A percentile compares a stretch with the other conserved stretches of the same genome.
Conservation (phyloP, 2,797 vertebrate genomes). For the Peromyscus nudipes region DNA sequence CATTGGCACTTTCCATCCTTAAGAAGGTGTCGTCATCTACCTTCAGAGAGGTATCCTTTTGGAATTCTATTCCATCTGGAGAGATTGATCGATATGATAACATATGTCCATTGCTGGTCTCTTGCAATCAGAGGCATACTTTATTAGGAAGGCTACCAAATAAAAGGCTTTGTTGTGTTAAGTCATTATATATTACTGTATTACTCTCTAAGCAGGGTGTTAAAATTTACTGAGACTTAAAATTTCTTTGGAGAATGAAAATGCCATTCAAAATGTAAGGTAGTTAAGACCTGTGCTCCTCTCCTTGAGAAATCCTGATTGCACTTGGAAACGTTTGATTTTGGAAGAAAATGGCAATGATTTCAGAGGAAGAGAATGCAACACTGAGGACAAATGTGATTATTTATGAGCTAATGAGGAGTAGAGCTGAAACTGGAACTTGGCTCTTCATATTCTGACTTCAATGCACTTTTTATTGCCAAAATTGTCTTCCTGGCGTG, state of each 20-base stretch:
- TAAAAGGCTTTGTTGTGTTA: not conserved
- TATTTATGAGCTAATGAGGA: slow-evolving; percentile 5
- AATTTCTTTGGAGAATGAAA: not conserved
- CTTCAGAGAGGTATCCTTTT: not conserved
- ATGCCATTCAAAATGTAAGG: slow-evolving; percentile 11
- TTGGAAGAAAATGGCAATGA: not conserved
- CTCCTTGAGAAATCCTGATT: slow-evolving; percentile 12
- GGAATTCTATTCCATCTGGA: not conserved
- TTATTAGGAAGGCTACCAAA: not conserved
- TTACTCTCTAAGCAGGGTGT: not conserved
- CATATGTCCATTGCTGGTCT: not conserved
- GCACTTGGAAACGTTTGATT: slow-evolving; percentile 3
- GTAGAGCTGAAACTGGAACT: not conserved
- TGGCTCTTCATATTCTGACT: slow-evolving; percentile 19
- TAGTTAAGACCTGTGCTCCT: not conserved
- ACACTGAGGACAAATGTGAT: not conserved
- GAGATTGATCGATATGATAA: not conserved
- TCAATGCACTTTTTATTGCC: slow-evolving; percentile 24
- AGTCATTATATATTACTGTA: not conserved
- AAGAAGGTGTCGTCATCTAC: not conserved
- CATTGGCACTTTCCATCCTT: not conserved
- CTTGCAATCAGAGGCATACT: not conserved
- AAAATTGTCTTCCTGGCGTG: not conserved
- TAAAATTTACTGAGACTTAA: slow-evolving; percentile 31
- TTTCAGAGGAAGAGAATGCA: slow-evolving; percentile 47